These are phyloP conservation scores for Poecilia velifera DNA, from an alignment of 2,797 vertebrate genomes.

Conservation along the genomic window DNA sequence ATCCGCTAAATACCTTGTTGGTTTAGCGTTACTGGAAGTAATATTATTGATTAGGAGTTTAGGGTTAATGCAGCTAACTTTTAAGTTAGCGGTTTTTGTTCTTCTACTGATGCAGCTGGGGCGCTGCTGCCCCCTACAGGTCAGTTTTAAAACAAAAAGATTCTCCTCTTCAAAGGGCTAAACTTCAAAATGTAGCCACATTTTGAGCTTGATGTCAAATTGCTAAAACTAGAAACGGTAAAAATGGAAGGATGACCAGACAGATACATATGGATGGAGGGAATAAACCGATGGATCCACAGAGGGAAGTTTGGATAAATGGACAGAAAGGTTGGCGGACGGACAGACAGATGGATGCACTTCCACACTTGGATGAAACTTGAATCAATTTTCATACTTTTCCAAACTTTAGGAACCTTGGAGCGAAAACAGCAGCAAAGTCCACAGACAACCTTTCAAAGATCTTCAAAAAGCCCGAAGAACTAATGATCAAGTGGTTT, in stretches of 20 bases:
- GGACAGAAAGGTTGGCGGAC: neutral
- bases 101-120: neutral
- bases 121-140: neutral
- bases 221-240: neutral
- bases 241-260: neutral
- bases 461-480: conserved; percentile 1
- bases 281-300: neutral
- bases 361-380: neutral
- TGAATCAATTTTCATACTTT: neutral
- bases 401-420: neutral
- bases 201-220: neutral
- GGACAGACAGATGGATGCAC: neutral
- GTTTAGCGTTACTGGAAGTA: neutral
- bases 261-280: neutral
- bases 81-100: neutral
- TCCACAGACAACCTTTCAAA: neutral
- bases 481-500: neutral
- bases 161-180: neutral
- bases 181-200: neutral
- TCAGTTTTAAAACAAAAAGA: neutral
- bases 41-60: neutral
- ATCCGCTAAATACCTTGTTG: neutral
- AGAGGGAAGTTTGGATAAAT: neutral
- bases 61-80: neutral
- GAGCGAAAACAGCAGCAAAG: neutral